Evolutionary conservation across 2,888 invertebrate genomes (phyloP), one percentile per base, ranked within the genome.

Genomic region (Megalurothrips usitatus): DNA sequence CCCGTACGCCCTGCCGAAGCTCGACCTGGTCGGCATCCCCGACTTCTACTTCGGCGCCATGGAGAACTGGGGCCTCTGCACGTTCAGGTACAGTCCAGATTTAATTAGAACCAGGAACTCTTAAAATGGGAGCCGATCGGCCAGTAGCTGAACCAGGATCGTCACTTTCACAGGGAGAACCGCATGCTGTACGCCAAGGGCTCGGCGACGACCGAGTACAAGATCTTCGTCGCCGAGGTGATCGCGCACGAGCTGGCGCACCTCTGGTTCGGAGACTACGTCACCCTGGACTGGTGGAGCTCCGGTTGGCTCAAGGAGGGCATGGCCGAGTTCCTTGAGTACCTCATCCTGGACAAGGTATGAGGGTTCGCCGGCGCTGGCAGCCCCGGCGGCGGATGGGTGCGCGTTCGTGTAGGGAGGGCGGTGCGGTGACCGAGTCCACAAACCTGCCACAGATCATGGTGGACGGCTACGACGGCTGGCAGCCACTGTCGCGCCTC

Each of bases 251-350:
- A 83, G 28, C 80, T 83, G 63, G 81, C 80, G 4, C 83, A 83
- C 75, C 80, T 81, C 17, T 83, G 82, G 82, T 83, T 83, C 63
- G 83, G 83, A 10, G 82, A 83, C 52, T 79, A 82, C 81, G 82
- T 83, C 26, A 81, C 82, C 1, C 34, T 81, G 78, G 79, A 81
- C 28, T 83, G 83, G 83, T 83, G 83, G 83, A 48, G 79, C 17
- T 80, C 81, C 49, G 82, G 82, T 34, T 83, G 83, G 83, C 82
- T 83, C 14, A 83, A 81, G 80, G 83, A 83, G 79, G 83, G 83
- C 28, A 81, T 83, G 34, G 83, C 83, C 68, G 68, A 75, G 68
- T 75, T 75, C 23, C 26, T 75, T 1, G 23, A 75, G 68, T 26
- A 75, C 68, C 23, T 26, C 68, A 26, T 75, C 12, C 26, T 75